A percentile compares a stretch with the other conserved stretches of the same genome.
These are phyloP conservation scores for Rhynchotus rufescens DNA, from an alignment of 2,797 vertebrate species.

Conservation along the genomic window DNA sequence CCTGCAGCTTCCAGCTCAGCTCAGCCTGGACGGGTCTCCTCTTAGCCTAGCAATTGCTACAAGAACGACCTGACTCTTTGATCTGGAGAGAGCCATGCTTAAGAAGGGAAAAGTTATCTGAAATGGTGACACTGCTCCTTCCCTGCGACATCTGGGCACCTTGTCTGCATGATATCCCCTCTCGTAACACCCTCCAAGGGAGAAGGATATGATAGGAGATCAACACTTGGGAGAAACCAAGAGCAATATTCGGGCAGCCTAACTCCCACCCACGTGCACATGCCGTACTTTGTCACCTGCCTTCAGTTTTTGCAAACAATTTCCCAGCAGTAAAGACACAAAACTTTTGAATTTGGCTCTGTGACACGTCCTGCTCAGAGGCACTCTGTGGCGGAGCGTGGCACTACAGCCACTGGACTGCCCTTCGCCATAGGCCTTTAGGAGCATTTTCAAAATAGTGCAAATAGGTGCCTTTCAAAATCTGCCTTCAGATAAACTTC, in stretches of 20 bases:
- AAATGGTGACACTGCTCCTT: not conserved
- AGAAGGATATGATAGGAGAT: not conserved
- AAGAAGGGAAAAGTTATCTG: not conserved
- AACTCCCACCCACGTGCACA: rapidly evolving
- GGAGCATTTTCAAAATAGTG: not conserved
- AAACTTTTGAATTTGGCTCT: not conserved
- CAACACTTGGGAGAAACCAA: not conserved
- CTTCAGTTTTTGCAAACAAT: not conserved
- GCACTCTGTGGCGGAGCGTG: not conserved
- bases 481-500: not conserved
- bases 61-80: not conserved
- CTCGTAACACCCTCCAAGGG: not conserved
- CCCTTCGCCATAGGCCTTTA: not conserved
- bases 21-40: not conserved
- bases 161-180: not conserved
- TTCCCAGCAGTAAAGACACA: not conserved
- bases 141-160: not conserved
- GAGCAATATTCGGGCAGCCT: not conserved
- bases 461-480: no score
- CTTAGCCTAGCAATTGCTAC: not conserved
- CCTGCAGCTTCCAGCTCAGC: not conserved
- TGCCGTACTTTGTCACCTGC: rapidly evolving
- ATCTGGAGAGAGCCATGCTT: rapidly evolving
- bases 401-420: rapidly evolving
- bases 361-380: not conserved